phyloP scores from a whole-genome alignment of 2,797 vertebrate genomes.

The Iguana delicatissima region DNA sequence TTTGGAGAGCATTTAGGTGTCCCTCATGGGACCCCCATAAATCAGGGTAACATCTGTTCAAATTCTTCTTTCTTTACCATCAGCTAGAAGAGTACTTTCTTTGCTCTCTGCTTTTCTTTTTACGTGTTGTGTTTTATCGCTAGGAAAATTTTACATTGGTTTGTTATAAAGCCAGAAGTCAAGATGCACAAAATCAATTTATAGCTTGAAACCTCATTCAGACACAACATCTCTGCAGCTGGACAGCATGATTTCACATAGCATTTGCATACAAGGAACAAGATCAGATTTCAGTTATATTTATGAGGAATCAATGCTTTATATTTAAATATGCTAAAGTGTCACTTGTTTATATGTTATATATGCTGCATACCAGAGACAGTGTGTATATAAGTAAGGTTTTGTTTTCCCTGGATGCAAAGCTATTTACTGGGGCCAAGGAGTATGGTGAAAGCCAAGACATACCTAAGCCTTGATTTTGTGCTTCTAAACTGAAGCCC shows the following conservation, averaged over 20 bases:
- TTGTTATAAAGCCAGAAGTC: background rate
- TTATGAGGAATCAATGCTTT: fast-evolving
- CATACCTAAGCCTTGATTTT: background rate
- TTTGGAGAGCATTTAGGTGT: no score
- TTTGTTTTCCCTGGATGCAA: background rate
- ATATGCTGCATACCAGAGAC: background rate
- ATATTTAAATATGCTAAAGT: constrained; percentile 2
- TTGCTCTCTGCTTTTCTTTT: constrained; percentile 5
- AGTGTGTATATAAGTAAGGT: background rate
- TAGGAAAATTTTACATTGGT: background rate
- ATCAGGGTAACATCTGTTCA: no score
- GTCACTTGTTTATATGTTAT: no score
- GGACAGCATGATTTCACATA: background rate
- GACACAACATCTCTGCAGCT: constrained; percentile 1
- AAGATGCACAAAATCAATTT: constrained; percentile 1
- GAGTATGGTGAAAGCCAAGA: background rate
- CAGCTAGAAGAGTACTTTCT: background rate
- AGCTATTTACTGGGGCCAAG: background rate
- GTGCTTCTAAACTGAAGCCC: background rate
- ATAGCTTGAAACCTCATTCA: background rate
- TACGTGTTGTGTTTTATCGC: background rate
- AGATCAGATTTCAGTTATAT: background rate
- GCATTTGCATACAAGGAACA: constrained; percentile 3
- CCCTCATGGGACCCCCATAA: no score
- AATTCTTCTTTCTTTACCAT: background rate